phyloP scores from a whole-genome alignment of 2,113 vertebrate species.

The Peromyscus californicus region DNA sequence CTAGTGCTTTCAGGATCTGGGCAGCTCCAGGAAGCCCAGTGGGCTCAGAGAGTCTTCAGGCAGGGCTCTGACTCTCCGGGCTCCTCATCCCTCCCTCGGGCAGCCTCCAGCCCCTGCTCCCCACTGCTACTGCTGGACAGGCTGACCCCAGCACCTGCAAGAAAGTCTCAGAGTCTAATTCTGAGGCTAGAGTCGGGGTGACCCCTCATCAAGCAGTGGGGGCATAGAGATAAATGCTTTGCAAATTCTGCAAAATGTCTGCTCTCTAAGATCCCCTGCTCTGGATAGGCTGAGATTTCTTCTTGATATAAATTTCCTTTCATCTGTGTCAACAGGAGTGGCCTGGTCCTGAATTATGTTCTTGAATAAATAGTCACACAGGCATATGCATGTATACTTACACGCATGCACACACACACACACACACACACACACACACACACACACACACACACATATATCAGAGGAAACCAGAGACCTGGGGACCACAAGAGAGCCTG shows the following conservation, averaged over 20 bases:
- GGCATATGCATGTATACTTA: rapidly evolving
- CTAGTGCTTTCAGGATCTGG: neutral
- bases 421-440: neutral
- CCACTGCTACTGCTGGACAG: neutral
- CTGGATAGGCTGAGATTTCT: slow-evolving; percentile 42
- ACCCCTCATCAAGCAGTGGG: neutral
- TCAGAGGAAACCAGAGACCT: slow-evolving; percentile 47
- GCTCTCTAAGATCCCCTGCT: slow-evolving; percentile 45
- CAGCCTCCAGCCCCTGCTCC: neutral
- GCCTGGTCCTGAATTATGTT: slow-evolving; percentile 21
- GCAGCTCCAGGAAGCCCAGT: neutral
- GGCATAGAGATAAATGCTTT: slow-evolving; percentile 27
- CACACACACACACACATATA: no score
- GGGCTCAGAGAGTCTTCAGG: neutral
- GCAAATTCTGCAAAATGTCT: slow-evolving; percentile 68
- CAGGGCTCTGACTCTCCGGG: neutral
- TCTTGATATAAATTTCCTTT: slow-evolving; percentile 76
- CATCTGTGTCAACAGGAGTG: slow-evolving; percentile 73
- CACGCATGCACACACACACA: neutral
- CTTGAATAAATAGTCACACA: slow-evolving; percentile 74
- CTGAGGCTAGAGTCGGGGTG: neutral
- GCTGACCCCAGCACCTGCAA: neutral
- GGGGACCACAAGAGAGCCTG: slow-evolving; percentile 43
- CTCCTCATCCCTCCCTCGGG: neutral
- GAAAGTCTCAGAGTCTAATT: slow-evolving; percentile 46